Base-by-base conservation (phyloP, 2,113 vertebrate genomes). In the Cephalopterus ornatus region DNA sequence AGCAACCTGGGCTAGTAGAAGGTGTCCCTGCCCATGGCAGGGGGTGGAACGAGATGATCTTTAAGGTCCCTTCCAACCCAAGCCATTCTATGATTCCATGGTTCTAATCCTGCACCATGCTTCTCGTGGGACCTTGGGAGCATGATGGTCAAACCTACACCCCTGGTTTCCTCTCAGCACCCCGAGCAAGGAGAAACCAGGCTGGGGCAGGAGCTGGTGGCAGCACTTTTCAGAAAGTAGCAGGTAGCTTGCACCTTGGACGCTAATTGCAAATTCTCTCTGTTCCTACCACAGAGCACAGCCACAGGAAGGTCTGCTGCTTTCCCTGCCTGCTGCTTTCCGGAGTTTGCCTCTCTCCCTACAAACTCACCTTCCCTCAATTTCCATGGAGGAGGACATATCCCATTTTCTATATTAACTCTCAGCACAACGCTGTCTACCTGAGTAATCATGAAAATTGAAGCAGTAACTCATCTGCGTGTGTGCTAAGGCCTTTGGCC, bases 1-100 rank as follows among this genome's bases (percentile, higher is more conserved):
- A 42, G n/a, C 66, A 35, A 0, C 3, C 35, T 73, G 50, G 67
- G 21, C 1, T 0, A 8, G 42, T 32, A 30, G 32, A 2, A 88
- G 35, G 17, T 65, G 58, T 56, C 50, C 49, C 75, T 56, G 26
- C 16, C 33, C 56, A 21, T 27, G 14, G 49, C n/a, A 50, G 35
- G 26, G 28, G 28, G 3, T 49, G 28, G 28, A 5, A 73, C 3
- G 3, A 3, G 30, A 65, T 42, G 11, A 11, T 3, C 17, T 49
- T 35, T 73, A 12, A 47, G 0, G n/a, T 22, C 33, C 15, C 35
- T 65, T 72, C 21, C 35, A 50, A 66, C 50, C 21, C 35, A 56
- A 49, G 30, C 21, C 19, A 3, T 30, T 39, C 16, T 12, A 6
- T 53, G 23, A 30, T 55, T 35, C 62, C 15, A 5, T 42, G 35